A percentile compares a stretch with the other conserved stretches of the same genome.
phyloP scores from a whole-genome alignment of 2,888 invertebrate genomes.

The Drosophila anomalata region DNA sequence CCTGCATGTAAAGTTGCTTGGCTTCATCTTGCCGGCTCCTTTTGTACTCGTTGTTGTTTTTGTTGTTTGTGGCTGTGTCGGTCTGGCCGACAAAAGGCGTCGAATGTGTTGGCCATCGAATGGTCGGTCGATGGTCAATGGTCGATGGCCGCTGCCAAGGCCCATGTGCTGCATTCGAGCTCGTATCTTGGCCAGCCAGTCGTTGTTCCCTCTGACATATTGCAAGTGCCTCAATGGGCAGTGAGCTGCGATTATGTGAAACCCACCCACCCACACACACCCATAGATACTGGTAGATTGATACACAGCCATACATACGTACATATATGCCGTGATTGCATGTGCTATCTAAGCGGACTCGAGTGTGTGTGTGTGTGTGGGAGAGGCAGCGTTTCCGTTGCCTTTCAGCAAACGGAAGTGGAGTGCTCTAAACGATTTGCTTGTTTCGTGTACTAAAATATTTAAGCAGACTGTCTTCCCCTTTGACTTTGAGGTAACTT shows the following conservation, averaged over 20 bases:
- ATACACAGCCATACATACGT: not conserved
- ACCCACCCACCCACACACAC: slow-evolving; percentile 36
- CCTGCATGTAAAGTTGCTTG: slow-evolving; percentile 46
- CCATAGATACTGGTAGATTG: slow-evolving; percentile 5
- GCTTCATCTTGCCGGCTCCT: slow-evolving; percentile 45
- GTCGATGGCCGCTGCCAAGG: slow-evolving; percentile 42
- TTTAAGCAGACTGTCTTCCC: slow-evolving; percentile 53
- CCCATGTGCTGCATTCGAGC: slow-evolving; percentile 48
- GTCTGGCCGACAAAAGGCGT: slow-evolving; percentile 37
- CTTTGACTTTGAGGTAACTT: slow-evolving; percentile 24
- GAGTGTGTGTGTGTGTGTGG: slow-evolving; percentile 16
- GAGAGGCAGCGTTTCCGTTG: slow-evolving; percentile 59
- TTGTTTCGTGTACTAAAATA: slow-evolving; percentile 69
- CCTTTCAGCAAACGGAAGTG: slow-evolving; percentile 69
- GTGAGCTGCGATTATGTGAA: slow-evolving; percentile 74
- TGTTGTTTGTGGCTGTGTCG: slow-evolving; percentile 11
- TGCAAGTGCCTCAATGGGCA: slow-evolving; percentile 76
- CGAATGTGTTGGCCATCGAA: slow-evolving; percentile 54
- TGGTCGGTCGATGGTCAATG: slow-evolving; percentile 45
- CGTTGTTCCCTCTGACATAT: slow-evolving; percentile 66
- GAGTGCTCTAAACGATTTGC: slow-evolving; percentile 77
- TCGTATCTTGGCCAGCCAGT: slow-evolving; percentile 70
- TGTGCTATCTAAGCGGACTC: slow-evolving; percentile 29
- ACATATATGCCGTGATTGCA: slow-evolving; percentile 42
- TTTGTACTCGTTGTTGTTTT: slow-evolving; percentile 44